These are phyloP conservation scores for Gnathonemus longibarbis DNA, from an alignment of 2,113 vertebrate genomes.

Conservation along the genomic window DNA sequence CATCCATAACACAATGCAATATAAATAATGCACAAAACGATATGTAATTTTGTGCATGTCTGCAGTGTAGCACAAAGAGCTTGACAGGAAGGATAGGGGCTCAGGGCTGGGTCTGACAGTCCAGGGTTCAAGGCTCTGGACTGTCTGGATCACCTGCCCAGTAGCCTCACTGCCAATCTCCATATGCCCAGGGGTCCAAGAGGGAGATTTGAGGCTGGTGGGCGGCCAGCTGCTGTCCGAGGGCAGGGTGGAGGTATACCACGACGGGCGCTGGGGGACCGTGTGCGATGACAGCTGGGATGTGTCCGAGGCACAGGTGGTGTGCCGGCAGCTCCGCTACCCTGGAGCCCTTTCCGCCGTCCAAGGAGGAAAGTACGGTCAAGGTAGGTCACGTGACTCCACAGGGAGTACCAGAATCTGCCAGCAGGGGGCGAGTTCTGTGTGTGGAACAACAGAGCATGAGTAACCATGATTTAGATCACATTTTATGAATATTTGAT, in stretches of 20 bases:
- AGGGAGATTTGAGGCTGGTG: conserved; percentile 48
- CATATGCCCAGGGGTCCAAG: not conserved
- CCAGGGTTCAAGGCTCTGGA: not conserved
- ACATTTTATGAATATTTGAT: not conserved
- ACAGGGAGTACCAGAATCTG: not conserved
- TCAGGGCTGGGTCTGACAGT: not conserved
- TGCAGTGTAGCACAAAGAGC: not conserved
- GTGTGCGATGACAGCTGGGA: conserved; percentile 71
- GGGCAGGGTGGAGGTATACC: conserved; percentile 70
- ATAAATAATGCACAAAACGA: not conserved
- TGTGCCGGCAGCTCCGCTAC: conserved; percentile 65
- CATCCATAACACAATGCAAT: not conserved
- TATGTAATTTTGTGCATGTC: not conserved
- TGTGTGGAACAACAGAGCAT: not conserved
- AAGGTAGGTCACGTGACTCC: conserved; percentile 43
- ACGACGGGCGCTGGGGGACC: conserved; percentile 65
- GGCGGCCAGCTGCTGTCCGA: conserved; percentile 26
- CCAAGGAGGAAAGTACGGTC: conserved; percentile 40
- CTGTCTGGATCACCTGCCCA: not conserved
- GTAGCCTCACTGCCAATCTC: too few relatives aligned
- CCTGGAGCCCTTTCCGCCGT: conserved; percentile 45
- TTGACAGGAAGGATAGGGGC: not conserved
- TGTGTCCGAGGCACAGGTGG: conserved; percentile 55
- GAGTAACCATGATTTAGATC: not conserved
- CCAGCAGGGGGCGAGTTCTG: conserved; percentile 41